Evolutionary conservation across 2,888 invertebrate genomes (phyloP).

Genomic region (Timema cristinae): DNA sequence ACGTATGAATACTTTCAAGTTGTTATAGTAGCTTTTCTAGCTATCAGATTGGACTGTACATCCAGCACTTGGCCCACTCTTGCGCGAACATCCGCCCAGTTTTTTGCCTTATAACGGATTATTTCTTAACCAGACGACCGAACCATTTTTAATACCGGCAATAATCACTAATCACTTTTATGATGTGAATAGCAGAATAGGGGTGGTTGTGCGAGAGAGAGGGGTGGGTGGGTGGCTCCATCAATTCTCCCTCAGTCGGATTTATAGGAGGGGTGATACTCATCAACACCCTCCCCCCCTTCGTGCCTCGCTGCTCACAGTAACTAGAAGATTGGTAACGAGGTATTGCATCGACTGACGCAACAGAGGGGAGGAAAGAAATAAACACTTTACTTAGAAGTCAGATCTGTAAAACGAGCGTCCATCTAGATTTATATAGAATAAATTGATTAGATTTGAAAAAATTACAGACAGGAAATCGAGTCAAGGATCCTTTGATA

Average conservation of each 20-base stretch:
- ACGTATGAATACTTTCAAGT: too few species aligned
- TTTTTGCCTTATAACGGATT: background rate
- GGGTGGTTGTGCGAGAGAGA: background rate
- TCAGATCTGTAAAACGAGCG: too few species aligned
- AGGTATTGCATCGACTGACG: background rate
- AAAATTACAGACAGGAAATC: too few species aligned
- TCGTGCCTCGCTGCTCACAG: conserved; percentile 1
- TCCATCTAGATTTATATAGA: too few species aligned
- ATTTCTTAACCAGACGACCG: conserved; percentile 1
- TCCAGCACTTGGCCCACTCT: too few species aligned
- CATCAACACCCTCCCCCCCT: background rate
- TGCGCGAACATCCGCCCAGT: too few species aligned
- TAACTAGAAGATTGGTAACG: conserved; percentile 3
- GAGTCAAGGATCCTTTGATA: too few species aligned
- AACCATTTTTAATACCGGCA: conserved; percentile 17
- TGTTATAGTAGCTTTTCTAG: too few species aligned
- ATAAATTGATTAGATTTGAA: too few species aligned
- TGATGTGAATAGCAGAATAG: conserved; percentile 1
- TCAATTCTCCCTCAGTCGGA: background rate
- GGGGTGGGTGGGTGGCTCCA: background rate
- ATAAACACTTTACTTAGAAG: too few species aligned
- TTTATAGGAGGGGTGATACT: background rate
- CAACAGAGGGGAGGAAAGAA: too few species aligned
- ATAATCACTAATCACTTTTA: conserved; percentile 17
- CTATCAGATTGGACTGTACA: too few species aligned